These are phyloP conservation scores for Trissolcus brochymenae DNA, from an alignment of 2,888 invertebrate genomes.

Conservation along the genomic window DNA sequence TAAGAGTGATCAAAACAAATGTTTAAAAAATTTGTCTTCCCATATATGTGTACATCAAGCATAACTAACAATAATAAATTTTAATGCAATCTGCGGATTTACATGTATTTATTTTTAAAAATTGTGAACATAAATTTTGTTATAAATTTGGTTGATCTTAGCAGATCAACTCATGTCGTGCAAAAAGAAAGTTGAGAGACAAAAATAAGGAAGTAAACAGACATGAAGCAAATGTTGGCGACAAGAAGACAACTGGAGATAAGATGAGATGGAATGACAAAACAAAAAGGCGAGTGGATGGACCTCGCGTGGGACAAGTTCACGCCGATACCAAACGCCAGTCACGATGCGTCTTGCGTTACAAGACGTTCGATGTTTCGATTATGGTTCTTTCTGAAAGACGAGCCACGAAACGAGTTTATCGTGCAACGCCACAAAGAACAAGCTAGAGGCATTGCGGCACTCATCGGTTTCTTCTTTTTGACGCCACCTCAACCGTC, in stretches of 20 bases:
- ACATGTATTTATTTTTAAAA: too few species aligned
- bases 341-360: slow-evolving; percentile 61
- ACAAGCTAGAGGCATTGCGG: slow-evolving; percentile 26
- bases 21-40: too few species aligned
- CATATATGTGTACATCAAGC: too few species aligned
- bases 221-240: slow-evolving; percentile 29
- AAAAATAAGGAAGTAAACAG: slow-evolving; percentile 14
- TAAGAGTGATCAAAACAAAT: too few species aligned
- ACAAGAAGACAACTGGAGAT: slow-evolving; percentile 14
- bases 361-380: slow-evolving; percentile 65
- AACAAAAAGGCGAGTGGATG: slow-evolving; percentile 38
- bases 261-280: slow-evolving; percentile 53
- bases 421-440: slow-evolving; percentile 49
- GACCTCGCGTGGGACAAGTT: slow-evolving; percentile 50
- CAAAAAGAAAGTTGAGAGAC: neutral
- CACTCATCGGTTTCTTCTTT: slow-evolving; percentile 36
- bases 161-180: too few species aligned
- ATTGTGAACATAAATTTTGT: too few species aligned
- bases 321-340: slow-evolving; percentile 53
- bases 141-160: too few species aligned
- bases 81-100: too few species aligned
- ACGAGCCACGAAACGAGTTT: slow-evolving; percentile 59
- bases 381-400: slow-evolving; percentile 64
- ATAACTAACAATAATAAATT: too few species aligned
- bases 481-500: slow-evolving; percentile 40